Evolutionary conservation across 2,113 vertebrate genomes (phyloP).

Genomic region (Corapipo altera): DNA sequence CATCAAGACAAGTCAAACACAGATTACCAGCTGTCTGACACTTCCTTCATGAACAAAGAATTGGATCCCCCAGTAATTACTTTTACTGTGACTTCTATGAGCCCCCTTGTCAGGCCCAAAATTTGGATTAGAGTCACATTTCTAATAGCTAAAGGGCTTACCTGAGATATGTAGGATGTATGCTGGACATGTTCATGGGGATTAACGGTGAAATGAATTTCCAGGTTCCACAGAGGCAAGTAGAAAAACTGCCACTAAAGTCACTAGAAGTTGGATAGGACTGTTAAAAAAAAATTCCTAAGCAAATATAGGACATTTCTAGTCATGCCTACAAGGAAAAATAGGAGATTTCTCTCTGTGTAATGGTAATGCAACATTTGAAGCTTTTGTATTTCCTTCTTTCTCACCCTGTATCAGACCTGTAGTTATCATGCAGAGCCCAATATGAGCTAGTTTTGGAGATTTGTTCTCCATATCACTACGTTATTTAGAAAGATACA

Average conservation of each 20-base stretch:
- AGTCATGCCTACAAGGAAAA: neutral
- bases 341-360: neutral
- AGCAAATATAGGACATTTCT: neutral
- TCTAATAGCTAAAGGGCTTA: neutral
- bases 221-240: neutral
- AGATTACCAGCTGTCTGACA: neutral
- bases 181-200: neutral
- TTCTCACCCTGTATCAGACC: neutral
- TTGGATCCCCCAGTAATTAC: neutral
- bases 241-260: neutral
- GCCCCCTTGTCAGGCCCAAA: neutral
- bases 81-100: neutral
- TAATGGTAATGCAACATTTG: neutral
- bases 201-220: neutral
- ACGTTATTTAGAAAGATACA: neutral
- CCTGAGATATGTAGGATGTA: neutral
- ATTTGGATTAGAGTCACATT: neutral
- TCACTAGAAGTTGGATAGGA: neutral
- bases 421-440: neutral
- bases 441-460: neutral
- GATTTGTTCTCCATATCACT: neutral
- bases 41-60: neutral
- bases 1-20: neutral
- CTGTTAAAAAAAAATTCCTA: neutral
- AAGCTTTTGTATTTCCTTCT: neutral